Conservation (phyloP, 2,888 invertebrate species). For the Anthrax anthrax region DNA sequence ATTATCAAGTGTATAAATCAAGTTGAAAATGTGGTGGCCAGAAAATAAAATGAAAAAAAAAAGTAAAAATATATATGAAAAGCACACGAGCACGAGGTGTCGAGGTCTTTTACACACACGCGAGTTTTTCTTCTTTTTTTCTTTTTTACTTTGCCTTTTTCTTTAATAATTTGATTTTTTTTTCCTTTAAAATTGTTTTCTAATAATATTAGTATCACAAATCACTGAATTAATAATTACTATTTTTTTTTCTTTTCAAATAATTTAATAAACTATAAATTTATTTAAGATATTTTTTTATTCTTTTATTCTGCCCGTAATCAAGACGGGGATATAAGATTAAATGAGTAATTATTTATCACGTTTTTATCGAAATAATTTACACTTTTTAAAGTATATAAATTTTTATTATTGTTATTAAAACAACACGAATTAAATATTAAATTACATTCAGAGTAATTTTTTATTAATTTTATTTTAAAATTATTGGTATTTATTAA, state of each 20-base stretch:
- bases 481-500: conserved; percentile 21
- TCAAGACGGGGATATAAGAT: conserved; percentile 32
- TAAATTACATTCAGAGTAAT: conserved; percentile 6
- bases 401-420: conserved; percentile 4
- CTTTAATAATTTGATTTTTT: too few relatives aligned
- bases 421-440: conserved; percentile 7
- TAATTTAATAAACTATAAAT: background rate
- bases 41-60: too few relatives aligned
- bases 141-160: too few relatives aligned
- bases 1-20: too few relatives aligned
- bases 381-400: conserved; percentile 5
- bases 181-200: background rate
- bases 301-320: conserved; percentile 15
- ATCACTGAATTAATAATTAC: background rate
- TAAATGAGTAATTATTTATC: conserved; percentile 19
- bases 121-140: too few relatives aligned
- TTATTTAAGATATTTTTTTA: conserved; percentile 1
- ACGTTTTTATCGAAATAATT: conserved; percentile 12
- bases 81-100: background rate
- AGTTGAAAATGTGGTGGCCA: too few relatives aligned
- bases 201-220: background rate
- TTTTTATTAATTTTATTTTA: conserved; percentile 2
- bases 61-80: background rate
- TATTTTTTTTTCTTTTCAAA: background rate
- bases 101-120: background rate